phyloP scores from a whole-genome alignment of 2,888 invertebrate genomes.

The Coelinius sp. region DNA sequence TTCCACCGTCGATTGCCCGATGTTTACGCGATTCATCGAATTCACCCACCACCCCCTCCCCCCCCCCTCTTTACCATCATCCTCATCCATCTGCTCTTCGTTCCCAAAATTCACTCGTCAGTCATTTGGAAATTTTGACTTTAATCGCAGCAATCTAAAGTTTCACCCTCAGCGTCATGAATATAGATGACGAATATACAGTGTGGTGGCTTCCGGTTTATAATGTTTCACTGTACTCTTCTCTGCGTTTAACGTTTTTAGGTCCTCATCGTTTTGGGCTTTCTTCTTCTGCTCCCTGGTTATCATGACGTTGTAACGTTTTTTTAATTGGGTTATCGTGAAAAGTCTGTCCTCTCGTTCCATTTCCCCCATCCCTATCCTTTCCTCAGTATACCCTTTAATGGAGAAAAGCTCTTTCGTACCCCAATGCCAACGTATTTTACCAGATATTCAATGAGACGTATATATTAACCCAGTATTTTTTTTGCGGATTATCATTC shows the following conservation, averaged over 20 bases:
- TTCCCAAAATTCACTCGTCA: constrained; percentile 40
- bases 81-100: constrained; percentile 9
- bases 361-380: background rate
- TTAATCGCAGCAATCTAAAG: constrained; percentile 55
- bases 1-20: constrained; percentile 29
- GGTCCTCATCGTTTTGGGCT: constrained; percentile 12
- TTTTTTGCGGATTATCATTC: background rate
- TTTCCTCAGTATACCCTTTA: background rate
- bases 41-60: constrained; percentile 1
- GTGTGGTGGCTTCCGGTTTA: constrained; percentile 46
- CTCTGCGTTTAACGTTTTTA: constrained; percentile 33
- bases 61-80: constrained; percentile 1
- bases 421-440: constrained; percentile 7
- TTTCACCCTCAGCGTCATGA: constrained; percentile 50
- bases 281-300: constrained; percentile 38
- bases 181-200: constrained; percentile 54
- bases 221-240: constrained; percentile 1
- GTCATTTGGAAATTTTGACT: constrained; percentile 52
- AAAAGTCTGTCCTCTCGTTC: constrained; percentile 38
- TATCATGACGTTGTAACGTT: constrained; percentile 48
- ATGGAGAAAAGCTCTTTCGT: constrained; percentile 37
- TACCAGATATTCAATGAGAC: constrained; percentile 12
- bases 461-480: background rate
- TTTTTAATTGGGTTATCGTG: constrained; percentile 50
- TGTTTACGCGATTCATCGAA: constrained; percentile 40